A percentile compares a stretch with the other conserved stretches of the same genome.
phyloP scores from a whole-genome alignment of 2,888 invertebrate species.

The Osmoderma eremita region DNA sequence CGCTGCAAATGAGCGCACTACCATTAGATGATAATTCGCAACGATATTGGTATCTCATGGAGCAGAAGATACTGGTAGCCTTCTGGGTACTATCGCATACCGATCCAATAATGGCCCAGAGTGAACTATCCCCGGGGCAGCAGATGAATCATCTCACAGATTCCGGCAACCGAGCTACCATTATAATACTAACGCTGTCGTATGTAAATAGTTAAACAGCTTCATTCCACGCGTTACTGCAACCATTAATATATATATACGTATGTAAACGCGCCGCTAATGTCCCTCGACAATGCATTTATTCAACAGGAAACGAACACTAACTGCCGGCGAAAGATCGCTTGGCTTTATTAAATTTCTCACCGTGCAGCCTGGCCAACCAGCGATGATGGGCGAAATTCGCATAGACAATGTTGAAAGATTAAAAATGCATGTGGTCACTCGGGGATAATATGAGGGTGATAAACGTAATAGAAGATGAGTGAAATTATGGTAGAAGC shows the following conservation, averaged over 20 bases:
- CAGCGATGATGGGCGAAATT: no score
- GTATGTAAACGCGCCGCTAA: neutral
- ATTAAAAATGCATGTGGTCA: no score
- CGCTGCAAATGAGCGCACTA: no score
- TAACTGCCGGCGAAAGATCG: neutral
- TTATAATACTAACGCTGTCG: neutral
- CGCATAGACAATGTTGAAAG: no score
- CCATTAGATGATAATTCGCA: no score
- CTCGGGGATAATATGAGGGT: no score
- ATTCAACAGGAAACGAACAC: neutral
- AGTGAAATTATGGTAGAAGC: no score
- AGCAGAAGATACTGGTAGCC: no score
- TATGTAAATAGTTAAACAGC: constrained; percentile 17
- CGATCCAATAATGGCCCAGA: constrained; percentile 8
- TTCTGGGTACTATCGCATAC: neutral
- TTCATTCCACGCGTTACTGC: neutral
- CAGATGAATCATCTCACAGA: constrained; percentile 9
- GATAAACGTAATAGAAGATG: no score
- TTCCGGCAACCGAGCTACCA: neutral
- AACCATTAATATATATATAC: neutral
- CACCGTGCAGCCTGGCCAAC: neutral
- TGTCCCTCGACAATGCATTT: neutral
- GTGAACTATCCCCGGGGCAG: constrained; percentile 13
- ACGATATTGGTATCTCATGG: no score
- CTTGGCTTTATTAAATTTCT: constrained; percentile 7